Base-by-base conservation (phyloP, 2,888 invertebrate species). In the Frankliniella fusca region DNA sequence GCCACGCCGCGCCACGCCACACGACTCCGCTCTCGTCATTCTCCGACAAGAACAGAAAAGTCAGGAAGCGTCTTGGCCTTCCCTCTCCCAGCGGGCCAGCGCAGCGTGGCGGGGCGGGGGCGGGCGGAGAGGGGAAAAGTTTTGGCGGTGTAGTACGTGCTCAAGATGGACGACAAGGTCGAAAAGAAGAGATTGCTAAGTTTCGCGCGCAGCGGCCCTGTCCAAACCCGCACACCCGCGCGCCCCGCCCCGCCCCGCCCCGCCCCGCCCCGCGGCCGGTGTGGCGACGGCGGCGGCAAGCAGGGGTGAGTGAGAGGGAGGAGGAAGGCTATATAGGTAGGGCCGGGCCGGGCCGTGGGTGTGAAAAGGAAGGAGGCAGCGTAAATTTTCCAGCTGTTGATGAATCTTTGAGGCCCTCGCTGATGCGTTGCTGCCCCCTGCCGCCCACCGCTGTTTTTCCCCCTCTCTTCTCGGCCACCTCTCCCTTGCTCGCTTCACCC, bases 301-400 rank as follows among this genome's bases (percentile, higher is more conserved):
- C 15, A 61, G 61, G 18, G 61, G 61, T 38, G 38, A 38, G 38
- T n/a, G n/a, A n/a, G 38, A 3, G 38, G 38, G 38, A n/a, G n/a
- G n/a, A n/a, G n/a, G n/a, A n/a, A 54, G 15, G 54, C 15, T 54
- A 20, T 12, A 61, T 61, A 61, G 61, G 18, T 18, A n/a, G 18
- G 61, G 61, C 18, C 61, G 15, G 61, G n/a, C 20, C n/a, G 61
- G 70, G 8, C n/a, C 54, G 54, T 10, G 23, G 70, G 23, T 70
- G 70, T 23, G 70, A 70, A 70, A 23, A 70, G 70, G 70, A 54
- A 11, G 70, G 11, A 23, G 11, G 70, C 23, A 0, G 70, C 23
- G 70, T 70, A 70, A 70, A 70, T 70, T 70, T 70, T 70, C 70
- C 70, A 70, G 23, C 23, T 70, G 70, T 70, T 70, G 70, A 70